Conservation (phyloP, 2,797 vertebrate genomes). For the Vireo griseus region DNA sequence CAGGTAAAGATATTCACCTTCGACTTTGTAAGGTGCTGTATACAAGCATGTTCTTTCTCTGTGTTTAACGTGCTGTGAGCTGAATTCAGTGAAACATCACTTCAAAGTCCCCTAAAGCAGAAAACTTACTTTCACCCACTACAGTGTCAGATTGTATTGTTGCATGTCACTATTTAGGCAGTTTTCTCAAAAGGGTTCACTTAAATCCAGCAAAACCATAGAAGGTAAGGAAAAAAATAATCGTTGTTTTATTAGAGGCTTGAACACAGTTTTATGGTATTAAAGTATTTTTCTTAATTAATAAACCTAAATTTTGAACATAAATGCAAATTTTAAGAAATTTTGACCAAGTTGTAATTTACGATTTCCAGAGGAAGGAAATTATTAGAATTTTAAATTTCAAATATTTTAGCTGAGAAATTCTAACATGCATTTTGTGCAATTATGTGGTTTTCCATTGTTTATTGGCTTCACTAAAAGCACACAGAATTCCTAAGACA, state of each 20-base stretch:
- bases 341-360: background rate
- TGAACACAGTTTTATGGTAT: background rate
- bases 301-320: background rate
- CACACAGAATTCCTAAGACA: background rate
- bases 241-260: background rate
- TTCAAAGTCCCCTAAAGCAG: background rate
- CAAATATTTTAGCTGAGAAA: background rate
- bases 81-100: background rate
- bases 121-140: background rate
- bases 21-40: background rate
- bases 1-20: background rate
- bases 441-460: fast-evolving
- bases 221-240: background rate
- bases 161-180: background rate
- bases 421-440: background rate
- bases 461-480: background rate
- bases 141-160: background rate
- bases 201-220: background rate
- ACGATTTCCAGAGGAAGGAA: background rate
- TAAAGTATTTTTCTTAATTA: background rate
- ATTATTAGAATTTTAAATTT: background rate
- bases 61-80: background rate
- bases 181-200: background rate
- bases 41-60: background rate
- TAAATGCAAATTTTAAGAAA: background rate